phyloP scores from a whole-genome alignment of 2,888 invertebrate genomes.

The Nezara viridula region DNA sequence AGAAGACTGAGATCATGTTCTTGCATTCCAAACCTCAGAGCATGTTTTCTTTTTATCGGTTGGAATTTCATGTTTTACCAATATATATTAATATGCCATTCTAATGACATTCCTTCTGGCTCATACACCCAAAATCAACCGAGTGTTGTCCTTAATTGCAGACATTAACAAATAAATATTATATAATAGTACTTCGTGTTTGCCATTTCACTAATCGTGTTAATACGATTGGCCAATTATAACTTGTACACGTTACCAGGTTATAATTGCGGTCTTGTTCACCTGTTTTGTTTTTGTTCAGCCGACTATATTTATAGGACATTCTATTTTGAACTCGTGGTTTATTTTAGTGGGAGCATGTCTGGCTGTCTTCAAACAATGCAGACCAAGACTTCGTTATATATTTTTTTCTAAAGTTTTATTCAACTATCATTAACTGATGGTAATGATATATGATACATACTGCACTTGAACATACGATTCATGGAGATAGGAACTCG shows the following conservation, averaged over 20 bases:
- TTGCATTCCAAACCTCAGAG: background rate
- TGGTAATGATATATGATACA: background rate
- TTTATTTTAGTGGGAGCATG: conserved; percentile 50
- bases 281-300: conserved; percentile 32
- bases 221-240: too few relatives aligned
- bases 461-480: background rate
- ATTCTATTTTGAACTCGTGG: conserved; percentile 41
- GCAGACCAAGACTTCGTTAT: background rate
- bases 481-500: background rate
- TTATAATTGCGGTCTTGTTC: background rate
- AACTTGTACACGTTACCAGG: background rate
- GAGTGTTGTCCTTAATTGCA: background rate
- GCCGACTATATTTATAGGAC: conserved; percentile 38
- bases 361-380: conserved; percentile 30
- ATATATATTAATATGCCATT: background rate
- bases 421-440: background rate
- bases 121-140: background rate
- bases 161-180: too few relatives aligned
- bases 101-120: background rate
- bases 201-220: too few relatives aligned
- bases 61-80: background rate
- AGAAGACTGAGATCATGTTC: background rate
- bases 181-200: too few relatives aligned
- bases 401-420: background rate
- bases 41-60: background rate